These are phyloP conservation scores for Nothura maculosa DNA, from an alignment of 2,797 vertebrate species.

Conservation along the genomic window DNA sequence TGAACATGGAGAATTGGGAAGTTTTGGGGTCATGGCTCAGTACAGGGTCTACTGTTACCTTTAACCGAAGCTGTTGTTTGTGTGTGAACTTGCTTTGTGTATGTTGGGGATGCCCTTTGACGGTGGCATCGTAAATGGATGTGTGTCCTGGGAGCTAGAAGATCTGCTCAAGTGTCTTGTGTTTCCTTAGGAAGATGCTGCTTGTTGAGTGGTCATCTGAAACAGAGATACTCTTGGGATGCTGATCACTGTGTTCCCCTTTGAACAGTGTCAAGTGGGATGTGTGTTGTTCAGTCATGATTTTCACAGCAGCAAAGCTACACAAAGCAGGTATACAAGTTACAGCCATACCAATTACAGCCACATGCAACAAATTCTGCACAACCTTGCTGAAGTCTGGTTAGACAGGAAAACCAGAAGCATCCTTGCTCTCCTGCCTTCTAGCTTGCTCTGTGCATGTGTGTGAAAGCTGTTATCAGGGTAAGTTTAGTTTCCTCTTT, in stretches of 20 bases:
- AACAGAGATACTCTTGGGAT: not conserved
- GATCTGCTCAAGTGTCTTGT: not conserved
- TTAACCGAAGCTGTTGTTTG: not conserved
- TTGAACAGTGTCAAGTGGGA: not conserved
- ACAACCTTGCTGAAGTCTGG: not conserved
- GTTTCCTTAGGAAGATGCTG: not conserved
- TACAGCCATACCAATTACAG: not conserved
- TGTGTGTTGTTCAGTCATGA: not conserved
- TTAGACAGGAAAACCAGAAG: not conserved
- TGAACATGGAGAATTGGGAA: not conserved
- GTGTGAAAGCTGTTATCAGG: accelerated
- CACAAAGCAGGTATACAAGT: not conserved
- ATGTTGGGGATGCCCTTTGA: not conserved
- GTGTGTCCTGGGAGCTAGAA: not conserved
- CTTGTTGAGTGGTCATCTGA: not conserved
- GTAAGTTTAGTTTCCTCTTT: not conserved
- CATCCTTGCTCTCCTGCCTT: not conserved
- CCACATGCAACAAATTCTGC: not conserved
- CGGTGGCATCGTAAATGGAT: not conserved
- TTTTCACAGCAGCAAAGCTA: not conserved
- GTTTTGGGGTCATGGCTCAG: not conserved
- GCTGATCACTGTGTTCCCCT: not conserved
- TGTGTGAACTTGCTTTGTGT: not conserved
- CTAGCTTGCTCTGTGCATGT: not conserved
- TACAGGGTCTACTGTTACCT: not conserved